Base-by-base conservation (phyloP, 2,797 vertebrate species). In the Microhierax caerulescens region DNA sequence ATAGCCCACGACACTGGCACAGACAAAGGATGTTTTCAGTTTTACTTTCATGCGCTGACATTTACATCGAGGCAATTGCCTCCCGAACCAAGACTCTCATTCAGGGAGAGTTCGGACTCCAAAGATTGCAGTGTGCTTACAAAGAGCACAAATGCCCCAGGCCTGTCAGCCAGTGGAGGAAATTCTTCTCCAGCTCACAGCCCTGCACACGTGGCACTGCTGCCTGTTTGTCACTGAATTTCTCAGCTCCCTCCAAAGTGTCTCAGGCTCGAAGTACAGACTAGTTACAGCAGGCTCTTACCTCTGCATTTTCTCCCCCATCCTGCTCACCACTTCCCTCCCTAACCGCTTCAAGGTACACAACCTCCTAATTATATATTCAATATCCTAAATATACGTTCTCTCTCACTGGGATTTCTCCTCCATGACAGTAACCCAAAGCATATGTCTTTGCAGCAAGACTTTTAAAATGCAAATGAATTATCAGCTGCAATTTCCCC, bases 1-100 rank as follows among this genome's bases (percentile, higher is more conserved):
- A 48, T 37, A 96, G 74, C 92, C 92, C 94, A 95, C 91, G 5
- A 45, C 77, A 69, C 63, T 2, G 5, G 74, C n/a, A 3, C 21
- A 34, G 47, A 96, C 95, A 96, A 95, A 95, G 75, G 72, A 67
- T 20, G 87, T 68, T 96, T 94, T 96, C 78, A 96, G 25, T 56
- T 32, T 37, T 1, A 5, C 74, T 84, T 63, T 68, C 60, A 22
- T 1, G 25, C 15, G 1, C 79, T 94, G 94, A 80, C 85, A 93
- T 97, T 96, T 95, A 47, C 57, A 4, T 13, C 5, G 10, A 85
- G 56, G 32, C 81, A 43, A 57, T 37, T 21, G 81, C 77, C 91
- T 77, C 56, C 88, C 39, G 57, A 60, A 63, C 64, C 5, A 4
- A 79, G 72, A 28, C 5, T 19, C 41, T 54, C 41, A 5, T 1